phyloP scores from a whole-genome alignment of 92 coral and sea anemone genomes.

The Heteractis magnifica region DNA sequence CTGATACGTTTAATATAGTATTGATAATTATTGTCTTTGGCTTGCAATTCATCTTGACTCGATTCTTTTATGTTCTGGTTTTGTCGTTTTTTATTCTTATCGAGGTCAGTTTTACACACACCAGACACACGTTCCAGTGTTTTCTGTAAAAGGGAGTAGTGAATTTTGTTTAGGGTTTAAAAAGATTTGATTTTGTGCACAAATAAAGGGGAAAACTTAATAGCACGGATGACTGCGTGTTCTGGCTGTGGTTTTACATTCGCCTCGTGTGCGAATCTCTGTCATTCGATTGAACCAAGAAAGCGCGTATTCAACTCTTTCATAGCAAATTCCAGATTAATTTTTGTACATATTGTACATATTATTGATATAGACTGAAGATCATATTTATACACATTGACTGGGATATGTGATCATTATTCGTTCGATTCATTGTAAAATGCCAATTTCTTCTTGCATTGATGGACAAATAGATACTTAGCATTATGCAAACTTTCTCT shows the following conservation, averaged over 20 bases:
- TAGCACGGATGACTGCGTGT: conserved; percentile 20
- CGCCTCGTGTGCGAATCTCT: conserved; percentile 21
- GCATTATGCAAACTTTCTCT: background rate
- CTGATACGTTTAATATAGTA: conserved; percentile 14
- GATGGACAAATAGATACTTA: too few species aligned
- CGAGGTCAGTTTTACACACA: background rate
- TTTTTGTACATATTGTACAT: conserved; percentile 23
- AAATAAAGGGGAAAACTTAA: background rate
- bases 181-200: background rate
- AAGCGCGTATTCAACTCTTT: conserved; percentile 7
- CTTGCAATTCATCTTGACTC: background rate
- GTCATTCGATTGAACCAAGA: background rate
- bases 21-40: conserved; percentile 15
- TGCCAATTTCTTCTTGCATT: too few species aligned
- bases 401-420: background rate
- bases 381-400: background rate
- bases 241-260: background rate
- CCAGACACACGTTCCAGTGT: background rate
- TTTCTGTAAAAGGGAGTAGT: background rate
- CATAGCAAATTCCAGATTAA: conserved; percentile 9
- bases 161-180: background rate
- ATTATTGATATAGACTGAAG: background rate
- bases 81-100: background rate
- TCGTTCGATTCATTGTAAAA: conserved; percentile 15
- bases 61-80: background rate